Conservation (phyloP, 2,888 invertebrate species). For the Drosophila recens region DNA sequence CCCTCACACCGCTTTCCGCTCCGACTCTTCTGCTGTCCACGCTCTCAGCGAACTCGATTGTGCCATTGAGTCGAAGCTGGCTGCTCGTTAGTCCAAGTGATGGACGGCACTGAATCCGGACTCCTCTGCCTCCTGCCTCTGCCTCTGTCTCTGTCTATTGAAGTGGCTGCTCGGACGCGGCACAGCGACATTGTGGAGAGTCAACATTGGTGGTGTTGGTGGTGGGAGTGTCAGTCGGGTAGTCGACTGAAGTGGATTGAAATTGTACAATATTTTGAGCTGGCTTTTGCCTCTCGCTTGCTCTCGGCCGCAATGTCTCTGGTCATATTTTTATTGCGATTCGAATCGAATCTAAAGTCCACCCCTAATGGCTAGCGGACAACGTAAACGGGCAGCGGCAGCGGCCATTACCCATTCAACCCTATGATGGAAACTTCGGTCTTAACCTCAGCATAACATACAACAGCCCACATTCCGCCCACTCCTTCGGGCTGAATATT, state of each 20-base stretch:
- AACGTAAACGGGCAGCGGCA: slow-evolving; percentile 32
- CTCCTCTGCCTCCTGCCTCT: slow-evolving; percentile 12
- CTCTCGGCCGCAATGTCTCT: slow-evolving; percentile 25
- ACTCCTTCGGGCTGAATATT: slow-evolving; percentile 25
- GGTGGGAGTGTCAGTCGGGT: slow-evolving; percentile 25
- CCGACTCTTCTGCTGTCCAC: slow-evolving; percentile 17
- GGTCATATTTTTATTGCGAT: slow-evolving; percentile 69
- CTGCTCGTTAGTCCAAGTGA: slow-evolving; percentile 64
- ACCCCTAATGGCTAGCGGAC: slow-evolving; percentile 72
- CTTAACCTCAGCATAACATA: slow-evolving; percentile 34
- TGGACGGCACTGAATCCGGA: slow-evolving; percentile 55
- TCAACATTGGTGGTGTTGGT: slow-evolving; percentile 8
- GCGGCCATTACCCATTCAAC: slow-evolving; percentile 65
- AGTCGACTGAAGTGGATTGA: slow-evolving; percentile 53
- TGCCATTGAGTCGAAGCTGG: slow-evolving; percentile 33
- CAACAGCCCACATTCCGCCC: slow-evolving; percentile 20
- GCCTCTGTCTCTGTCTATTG: slow-evolving; percentile 7
- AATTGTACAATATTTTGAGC: slow-evolving; percentile 69
- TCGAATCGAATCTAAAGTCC: slow-evolving; percentile 73
- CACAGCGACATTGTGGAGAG: slow-evolving; percentile 20
- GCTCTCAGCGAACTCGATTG: slow-evolving; percentile 31
- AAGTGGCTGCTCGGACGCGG: slow-evolving; percentile 56
- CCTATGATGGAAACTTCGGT: slow-evolving; percentile 43
- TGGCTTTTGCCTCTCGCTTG: slow-evolving; percentile 40
- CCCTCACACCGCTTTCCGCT: slow-evolving; percentile 40